phyloP scores from a whole-genome alignment of 1,140 invertebrate species.

The Hypsibius dujardini region DNA sequence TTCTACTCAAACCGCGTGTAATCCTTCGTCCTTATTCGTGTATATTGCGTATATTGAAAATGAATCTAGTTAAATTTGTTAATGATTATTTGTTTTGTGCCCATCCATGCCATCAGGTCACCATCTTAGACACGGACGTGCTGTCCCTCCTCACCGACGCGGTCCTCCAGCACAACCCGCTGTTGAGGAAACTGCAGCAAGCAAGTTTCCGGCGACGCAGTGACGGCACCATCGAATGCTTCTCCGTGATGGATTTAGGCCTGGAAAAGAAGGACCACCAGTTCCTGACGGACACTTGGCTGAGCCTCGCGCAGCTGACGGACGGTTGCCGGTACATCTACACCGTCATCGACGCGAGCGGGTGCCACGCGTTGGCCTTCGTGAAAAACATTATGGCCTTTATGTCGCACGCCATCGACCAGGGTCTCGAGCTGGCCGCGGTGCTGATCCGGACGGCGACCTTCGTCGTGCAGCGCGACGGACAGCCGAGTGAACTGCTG shows the following conservation, averaged over 20 bases:
- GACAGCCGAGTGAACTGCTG: not conserved
- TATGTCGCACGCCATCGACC: not conserved
- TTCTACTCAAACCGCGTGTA: too few species aligned
- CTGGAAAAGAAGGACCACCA: conserved; percentile 16
- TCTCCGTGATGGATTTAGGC: conserved; percentile 11
- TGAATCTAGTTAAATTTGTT: too few species aligned
- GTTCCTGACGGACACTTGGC: conserved; percentile 4
- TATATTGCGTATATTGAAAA: too few species aligned
- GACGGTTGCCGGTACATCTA: not conserved
- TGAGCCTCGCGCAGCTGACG: not conserved
- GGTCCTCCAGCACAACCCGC: not conserved
- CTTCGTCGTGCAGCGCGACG: conserved; percentile 8
- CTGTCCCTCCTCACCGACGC: not conserved
- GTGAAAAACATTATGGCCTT: conserved; percentile 13
- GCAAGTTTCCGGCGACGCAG: not conserved
- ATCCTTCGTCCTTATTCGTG: too few species aligned
- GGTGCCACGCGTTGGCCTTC: not conserved
- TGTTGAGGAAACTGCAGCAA: not conserved
- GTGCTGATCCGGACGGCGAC: not conserved
- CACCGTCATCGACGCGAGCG: not conserved
- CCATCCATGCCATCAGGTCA: too few species aligned
- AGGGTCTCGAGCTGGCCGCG: not conserved
- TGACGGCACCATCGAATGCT: not conserved
- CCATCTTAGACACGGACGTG: not conserved
- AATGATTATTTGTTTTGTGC: too few species aligned